Evolutionary conservation across 53 echinoderm and acorn worm species (phyloP).

Genomic region (Antedon mediterranea): DNA sequence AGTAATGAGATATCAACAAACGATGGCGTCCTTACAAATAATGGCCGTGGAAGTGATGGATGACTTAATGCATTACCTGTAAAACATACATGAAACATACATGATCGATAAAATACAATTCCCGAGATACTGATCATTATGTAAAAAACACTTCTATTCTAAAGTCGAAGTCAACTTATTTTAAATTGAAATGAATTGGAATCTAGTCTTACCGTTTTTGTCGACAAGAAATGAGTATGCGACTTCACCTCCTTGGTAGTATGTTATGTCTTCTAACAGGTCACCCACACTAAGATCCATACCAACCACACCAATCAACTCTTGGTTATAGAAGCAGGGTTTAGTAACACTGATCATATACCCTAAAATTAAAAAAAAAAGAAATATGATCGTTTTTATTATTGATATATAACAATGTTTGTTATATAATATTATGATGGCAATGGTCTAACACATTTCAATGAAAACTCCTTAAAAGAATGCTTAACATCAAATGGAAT

Average conservation of each 20-base stretch:
- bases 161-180: too few species aligned
- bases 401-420: background rate
- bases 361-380: constrained; percentile 26
- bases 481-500: too few species aligned
- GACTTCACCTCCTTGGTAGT: constrained; percentile 77
- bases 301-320: constrained; percentile 63
- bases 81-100: background rate
- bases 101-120: too few species aligned
- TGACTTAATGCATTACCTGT: constrained; percentile 80
- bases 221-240: constrained; percentile 86
- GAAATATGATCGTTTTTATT: background rate
- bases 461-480: too few species aligned
- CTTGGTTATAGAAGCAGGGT: constrained; percentile 51
- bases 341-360: constrained; percentile 75
- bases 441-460: too few species aligned
- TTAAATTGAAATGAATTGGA: too few species aligned
- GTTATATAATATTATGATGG: too few species aligned
- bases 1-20: constrained; percentile 78
- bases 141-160: too few species aligned
- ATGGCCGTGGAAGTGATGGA: constrained; percentile 69
- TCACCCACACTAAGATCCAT: constrained; percentile 78
- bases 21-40: constrained; percentile 46
- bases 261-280: constrained; percentile 73
- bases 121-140: too few species aligned
- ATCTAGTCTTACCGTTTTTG: constrained; percentile 60